Evolutionary conservation across 1,140 invertebrate genomes (phyloP).

Genomic region (Megalopta genalis): DNA sequence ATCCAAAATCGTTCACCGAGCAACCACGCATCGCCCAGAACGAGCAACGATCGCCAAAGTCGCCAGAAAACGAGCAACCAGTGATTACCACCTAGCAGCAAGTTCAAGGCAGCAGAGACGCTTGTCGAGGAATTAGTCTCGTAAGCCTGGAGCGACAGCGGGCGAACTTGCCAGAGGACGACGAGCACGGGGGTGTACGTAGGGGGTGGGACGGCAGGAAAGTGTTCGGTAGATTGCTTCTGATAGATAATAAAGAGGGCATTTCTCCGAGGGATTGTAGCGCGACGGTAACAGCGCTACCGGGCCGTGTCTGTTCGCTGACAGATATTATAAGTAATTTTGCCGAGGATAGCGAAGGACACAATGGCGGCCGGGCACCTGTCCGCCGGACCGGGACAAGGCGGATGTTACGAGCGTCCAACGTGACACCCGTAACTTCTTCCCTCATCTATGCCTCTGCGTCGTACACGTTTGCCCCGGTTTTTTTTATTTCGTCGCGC

Average conservation of each 20-base stretch:
- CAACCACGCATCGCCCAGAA: too few relatives aligned
- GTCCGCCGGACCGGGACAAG: slow-evolving; percentile 26
- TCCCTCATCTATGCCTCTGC: slow-evolving; percentile 36
- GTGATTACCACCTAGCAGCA: neutral
- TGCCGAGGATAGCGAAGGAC: slow-evolving; percentile 38
- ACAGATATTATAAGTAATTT: slow-evolving; percentile 73
- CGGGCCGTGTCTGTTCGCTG: slow-evolving; percentile 54
- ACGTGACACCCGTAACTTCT: slow-evolving; percentile 65
- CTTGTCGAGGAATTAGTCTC: slow-evolving; percentile 31
- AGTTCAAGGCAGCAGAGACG: neutral
- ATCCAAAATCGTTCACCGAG: too few relatives aligned
- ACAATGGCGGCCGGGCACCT: slow-evolving; percentile 19
- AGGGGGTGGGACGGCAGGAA: slow-evolving; percentile 30
- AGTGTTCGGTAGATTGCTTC: slow-evolving; percentile 65
- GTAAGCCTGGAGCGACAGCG: slow-evolving; percentile 32
- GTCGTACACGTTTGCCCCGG: neutral
- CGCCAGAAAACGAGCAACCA: neutral
- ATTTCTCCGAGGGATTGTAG: slow-evolving; percentile 67
- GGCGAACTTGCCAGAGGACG: neutral
- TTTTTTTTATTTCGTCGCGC: slow-evolving; percentile 42
- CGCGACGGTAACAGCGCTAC: slow-evolving; percentile 47
- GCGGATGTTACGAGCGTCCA: slow-evolving; percentile 64
- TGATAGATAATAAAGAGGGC: slow-evolving; percentile 73
- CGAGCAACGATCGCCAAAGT: neutral
- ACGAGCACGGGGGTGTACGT: neutral